These are phyloP conservation scores for Brachymystax lenok DNA, from an alignment of 2,797 vertebrate species.

Conservation along the genomic window DNA sequence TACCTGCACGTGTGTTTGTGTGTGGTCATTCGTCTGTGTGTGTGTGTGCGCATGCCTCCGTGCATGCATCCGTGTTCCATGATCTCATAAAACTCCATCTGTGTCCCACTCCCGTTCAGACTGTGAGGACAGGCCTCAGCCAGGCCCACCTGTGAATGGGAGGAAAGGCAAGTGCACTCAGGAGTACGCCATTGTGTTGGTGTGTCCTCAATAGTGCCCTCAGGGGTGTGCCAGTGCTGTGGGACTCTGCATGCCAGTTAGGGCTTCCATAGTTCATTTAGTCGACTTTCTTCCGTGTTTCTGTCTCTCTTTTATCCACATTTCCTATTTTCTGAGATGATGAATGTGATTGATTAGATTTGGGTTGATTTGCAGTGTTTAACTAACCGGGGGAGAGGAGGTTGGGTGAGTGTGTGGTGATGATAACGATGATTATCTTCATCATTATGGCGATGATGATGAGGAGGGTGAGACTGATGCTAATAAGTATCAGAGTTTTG, in stretches of 20 bases:
- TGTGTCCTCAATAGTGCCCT: not conserved
- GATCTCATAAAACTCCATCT: constrained; percentile 68
- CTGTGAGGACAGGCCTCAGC: constrained; percentile 81
- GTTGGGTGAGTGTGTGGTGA: constrained; percentile 12
- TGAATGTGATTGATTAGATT: constrained; percentile 9
- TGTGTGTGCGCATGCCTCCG: constrained; percentile 3
- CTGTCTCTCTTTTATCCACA: not conserved
- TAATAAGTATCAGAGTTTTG: constrained; percentile 39
- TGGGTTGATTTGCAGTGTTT: constrained; percentile 29
- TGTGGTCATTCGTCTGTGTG: not conserved
- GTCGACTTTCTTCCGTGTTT: not conserved
- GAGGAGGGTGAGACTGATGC: constrained; percentile 20
- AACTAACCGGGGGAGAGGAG: constrained; percentile 19
- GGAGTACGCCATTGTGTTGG: not conserved
- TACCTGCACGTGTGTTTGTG: not conserved
- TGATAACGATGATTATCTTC: not conserved
- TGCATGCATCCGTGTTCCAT: constrained; percentile 6
- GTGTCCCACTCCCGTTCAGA: constrained; percentile 82
- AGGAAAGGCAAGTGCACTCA: constrained; percentile 91
- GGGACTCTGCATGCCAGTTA: not conserved
- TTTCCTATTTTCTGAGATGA: constrained; percentile 1
- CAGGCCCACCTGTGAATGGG: constrained; percentile 80
- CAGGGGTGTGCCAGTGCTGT: not conserved
- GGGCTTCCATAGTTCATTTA: not conserved
- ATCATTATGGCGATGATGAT: not conserved